Evolutionary conservation across 2,888 invertebrate species (phyloP).

Genomic region (Chaetoderma sp.): DNA sequence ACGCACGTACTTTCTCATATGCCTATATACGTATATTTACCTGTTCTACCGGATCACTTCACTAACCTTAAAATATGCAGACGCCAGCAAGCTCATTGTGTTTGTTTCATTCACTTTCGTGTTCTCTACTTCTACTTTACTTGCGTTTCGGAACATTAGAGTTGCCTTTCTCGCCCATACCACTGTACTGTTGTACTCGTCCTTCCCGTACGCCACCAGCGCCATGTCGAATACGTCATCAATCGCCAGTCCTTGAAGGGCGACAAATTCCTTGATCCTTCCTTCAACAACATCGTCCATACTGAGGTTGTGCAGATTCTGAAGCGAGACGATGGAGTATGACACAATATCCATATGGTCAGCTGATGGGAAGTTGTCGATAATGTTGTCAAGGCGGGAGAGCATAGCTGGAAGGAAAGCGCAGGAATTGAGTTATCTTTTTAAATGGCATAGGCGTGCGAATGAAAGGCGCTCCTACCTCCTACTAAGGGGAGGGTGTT

Average conservation of each 20-base stretch:
- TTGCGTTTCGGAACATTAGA: slow-evolving; percentile 10
- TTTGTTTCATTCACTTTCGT: slow-evolving; percentile 19
- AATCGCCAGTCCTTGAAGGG: slow-evolving; percentile 33
- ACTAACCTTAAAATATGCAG: slow-evolving; percentile 42
- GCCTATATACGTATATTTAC: not conserved
- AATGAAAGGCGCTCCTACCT: too few species aligned
- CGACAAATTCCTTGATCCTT: slow-evolving; percentile 21
- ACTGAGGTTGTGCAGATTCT: slow-evolving; percentile 31
- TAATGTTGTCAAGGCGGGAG: slow-evolving; percentile 40
- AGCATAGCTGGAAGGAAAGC: slow-evolving; percentile 21
- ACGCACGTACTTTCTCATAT: slow-evolving; percentile 1
- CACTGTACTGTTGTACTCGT: slow-evolving; percentile 27
- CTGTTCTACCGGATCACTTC: slow-evolving; percentile 5
- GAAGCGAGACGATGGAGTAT: slow-evolving; percentile 32
- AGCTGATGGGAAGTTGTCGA: slow-evolving; percentile 40
- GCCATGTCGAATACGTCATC: slow-evolving; percentile 44
- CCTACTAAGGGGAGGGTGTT: too few species aligned
- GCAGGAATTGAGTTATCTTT: too few species aligned
- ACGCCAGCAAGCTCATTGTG: slow-evolving; percentile 34
- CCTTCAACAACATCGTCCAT: slow-evolving; percentile 32
- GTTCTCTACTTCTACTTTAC: not conserved
- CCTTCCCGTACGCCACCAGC: slow-evolving; percentile 30
- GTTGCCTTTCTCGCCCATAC: slow-evolving; percentile 35
- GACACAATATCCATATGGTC: slow-evolving; percentile 27
- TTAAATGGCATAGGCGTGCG: too few species aligned